A percentile compares a stretch with the other conserved stretches of the same genome.
These are phyloP conservation scores for Aplodontia rufa DNA, from an alignment of 2,113 vertebrate species.

Conservation along the genomic window DNA sequence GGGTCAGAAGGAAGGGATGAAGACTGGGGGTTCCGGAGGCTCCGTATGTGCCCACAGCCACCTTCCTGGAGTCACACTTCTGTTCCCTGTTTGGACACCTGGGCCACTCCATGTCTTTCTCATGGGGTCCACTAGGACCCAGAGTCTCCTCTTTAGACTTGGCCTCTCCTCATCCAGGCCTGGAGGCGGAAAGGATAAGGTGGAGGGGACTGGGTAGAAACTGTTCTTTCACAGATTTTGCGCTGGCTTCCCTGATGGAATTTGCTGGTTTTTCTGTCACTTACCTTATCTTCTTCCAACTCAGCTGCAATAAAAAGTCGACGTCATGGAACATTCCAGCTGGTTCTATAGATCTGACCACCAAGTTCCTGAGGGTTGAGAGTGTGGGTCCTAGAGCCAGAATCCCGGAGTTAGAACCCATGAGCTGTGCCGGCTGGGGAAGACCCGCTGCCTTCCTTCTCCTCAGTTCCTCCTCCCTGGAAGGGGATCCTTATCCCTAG, in stretches of 20 bases:
- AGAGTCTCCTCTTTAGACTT: background rate
- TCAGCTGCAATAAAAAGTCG: background rate
- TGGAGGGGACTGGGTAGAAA: background rate
- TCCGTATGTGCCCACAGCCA: accelerated
- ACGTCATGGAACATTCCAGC: background rate
- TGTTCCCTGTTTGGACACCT: background rate
- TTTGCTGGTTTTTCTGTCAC: background rate
- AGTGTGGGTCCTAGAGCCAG: background rate
- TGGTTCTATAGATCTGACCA: background rate
- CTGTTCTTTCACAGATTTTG: background rate
- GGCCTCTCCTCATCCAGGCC: background rate
- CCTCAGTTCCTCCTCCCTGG: too few relatives aligned
- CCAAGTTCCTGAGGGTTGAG: background rate
- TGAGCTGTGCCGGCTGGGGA: background rate
- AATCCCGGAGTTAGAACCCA: background rate
- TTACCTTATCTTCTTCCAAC: conserved; percentile 5
- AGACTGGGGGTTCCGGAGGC: background rate
- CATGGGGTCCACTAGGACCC: background rate
- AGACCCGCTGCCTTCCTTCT: too few relatives aligned
- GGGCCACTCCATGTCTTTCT: background rate
- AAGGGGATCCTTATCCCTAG: accelerated
- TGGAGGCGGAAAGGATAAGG: background rate
- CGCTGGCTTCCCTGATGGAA: background rate
- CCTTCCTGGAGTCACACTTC: background rate
- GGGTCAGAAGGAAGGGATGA: accelerated